Percentiles rank a stretch among this genome's conserved stretches.
phyloP scores from a whole-genome alignment of 1,140 invertebrate species.

The Pseudomyrmex pallidus region DNA sequence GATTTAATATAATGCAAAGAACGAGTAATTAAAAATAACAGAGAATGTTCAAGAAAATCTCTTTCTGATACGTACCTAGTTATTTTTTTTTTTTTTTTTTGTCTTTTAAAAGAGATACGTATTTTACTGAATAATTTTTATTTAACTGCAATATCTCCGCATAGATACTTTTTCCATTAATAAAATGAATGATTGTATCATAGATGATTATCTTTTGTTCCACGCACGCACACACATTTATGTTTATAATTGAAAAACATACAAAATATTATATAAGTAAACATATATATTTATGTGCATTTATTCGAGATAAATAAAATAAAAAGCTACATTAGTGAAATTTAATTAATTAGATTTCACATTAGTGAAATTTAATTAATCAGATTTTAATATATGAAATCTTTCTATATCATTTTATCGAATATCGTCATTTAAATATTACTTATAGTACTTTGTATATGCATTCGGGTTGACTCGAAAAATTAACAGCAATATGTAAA shows the following conservation, averaged over 20 bases:
- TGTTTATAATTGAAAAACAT: neutral
- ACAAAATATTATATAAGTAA: neutral
- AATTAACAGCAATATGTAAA: slow-evolving; percentile 8
- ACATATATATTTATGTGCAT: neutral
- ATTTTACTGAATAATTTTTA: slow-evolving; percentile 26
- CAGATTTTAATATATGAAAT: neutral
- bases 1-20: neutral
- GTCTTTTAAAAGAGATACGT: neutral
- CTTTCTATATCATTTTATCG: neutral
- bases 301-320: neutral
- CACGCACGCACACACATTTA: too few species aligned
- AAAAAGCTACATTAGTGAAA: neutral
- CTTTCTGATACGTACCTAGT: neutral
- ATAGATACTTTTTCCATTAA: neutral
- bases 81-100: too few species aligned
- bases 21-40: neutral
- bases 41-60: neutral
- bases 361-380: neutral
- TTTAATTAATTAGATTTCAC: neutral
- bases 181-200: neutral
- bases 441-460: neutral
- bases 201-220: neutral
- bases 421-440: slow-evolving; percentile 38
- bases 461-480: slow-evolving; percentile 12
- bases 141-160: neutral